Percentiles rank a stretch among this genome's conserved stretches.
Conservation (phyloP, 2,888 invertebrate genomes). For the Conomelus anceps region DNA sequence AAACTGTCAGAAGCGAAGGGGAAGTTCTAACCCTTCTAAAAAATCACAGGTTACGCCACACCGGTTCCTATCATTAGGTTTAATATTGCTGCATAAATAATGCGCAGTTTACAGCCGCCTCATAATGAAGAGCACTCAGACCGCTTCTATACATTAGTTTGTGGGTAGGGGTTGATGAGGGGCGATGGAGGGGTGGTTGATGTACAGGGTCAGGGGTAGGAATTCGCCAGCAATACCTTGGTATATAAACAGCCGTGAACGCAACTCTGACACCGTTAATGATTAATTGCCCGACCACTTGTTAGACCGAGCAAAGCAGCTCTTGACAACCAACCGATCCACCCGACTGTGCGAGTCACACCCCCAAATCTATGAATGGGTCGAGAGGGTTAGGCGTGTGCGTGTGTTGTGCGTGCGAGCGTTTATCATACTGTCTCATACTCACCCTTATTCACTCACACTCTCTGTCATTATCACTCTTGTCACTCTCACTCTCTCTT, state of each 20-base stretch:
- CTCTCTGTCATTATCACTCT: too few relatives aligned
- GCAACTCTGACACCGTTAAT: background rate
- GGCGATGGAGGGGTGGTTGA: background rate
- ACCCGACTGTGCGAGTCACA: too few relatives aligned
- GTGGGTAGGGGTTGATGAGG: background rate
- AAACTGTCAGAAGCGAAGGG: background rate
- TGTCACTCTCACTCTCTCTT: background rate
- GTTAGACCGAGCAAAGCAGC: background rate
- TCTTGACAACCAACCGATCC: background rate
- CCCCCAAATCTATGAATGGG: background rate
- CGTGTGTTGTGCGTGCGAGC: background rate
- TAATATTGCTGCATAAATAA: background rate
- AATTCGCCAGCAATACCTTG: background rate
- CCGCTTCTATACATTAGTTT: background rate
- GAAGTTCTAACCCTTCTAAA: background rate
- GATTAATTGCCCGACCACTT: background rate
- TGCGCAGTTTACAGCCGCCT: background rate
- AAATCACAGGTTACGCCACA: background rate
- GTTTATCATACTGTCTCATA: too few relatives aligned
- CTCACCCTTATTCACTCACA: too few relatives aligned
- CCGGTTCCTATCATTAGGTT: background rate
- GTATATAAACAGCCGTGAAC: background rate
- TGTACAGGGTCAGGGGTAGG: background rate
- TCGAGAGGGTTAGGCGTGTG: too few relatives aligned
- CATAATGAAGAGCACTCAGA: background rate